Percentiles rank a stretch among this genome's conserved stretches.
phyloP scores from a whole-genome alignment of 2,113 vertebrate species.

The Taxidea taxus region DNA sequence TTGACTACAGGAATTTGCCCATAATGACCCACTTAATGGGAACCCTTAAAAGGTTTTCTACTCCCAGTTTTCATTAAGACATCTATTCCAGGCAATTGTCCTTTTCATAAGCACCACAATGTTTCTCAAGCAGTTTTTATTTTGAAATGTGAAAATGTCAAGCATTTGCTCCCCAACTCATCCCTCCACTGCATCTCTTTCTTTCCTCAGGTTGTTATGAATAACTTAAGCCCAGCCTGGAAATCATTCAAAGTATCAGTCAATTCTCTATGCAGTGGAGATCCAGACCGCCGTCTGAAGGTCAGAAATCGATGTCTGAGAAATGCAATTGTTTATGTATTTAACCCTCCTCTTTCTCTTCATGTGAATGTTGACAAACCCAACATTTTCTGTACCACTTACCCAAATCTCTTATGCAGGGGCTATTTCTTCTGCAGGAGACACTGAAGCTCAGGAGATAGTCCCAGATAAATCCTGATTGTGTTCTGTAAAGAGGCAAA shows the following conservation, averaged over 20 bases:
- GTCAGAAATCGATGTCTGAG: slow-evolving; percentile 79
- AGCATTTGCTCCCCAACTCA: not conserved
- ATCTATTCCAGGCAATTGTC: not conserved
- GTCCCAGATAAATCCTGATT: slow-evolving; percentile 2
- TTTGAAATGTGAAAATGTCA: slow-evolving; percentile 53
- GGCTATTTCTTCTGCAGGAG: not conserved
- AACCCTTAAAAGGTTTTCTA: not conserved
- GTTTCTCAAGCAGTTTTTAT: slow-evolving; percentile 43
- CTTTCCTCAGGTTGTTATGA: slow-evolving; percentile 93
- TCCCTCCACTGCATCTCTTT: slow-evolving; percentile 42
- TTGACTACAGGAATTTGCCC: not conserved
- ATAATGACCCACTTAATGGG: not conserved
- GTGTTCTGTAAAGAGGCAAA: not conserved
- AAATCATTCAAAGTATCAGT: slow-evolving; percentile 98
- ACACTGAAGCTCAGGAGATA: not conserved
- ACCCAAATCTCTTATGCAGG: not conserved
- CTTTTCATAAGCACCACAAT: not conserved
- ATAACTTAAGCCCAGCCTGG: slow-evolving; percentile 98
- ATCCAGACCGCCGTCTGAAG: slow-evolving; percentile 95
- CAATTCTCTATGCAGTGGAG: slow-evolving; percentile 96
- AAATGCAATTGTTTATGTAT: not conserved
- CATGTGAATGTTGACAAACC: not conserved
- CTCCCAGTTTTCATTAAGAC: slow-evolving; percentile 1
- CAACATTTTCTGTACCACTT: not conserved
- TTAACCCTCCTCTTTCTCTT: not conserved